phyloP scores from a whole-genome alignment of 2,888 invertebrate species.

The Timandra comae region DNA sequence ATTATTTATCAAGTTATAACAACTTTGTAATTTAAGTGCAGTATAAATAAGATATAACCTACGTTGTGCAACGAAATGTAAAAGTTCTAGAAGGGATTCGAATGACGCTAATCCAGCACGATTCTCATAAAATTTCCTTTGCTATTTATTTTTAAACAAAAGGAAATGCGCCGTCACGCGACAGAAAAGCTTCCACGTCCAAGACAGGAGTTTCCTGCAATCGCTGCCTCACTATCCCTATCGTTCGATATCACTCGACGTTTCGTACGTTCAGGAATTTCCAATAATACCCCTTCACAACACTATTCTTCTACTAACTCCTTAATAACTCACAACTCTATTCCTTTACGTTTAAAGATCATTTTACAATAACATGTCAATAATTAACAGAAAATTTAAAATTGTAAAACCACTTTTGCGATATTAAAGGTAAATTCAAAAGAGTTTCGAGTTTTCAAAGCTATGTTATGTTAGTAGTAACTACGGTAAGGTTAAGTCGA shows the following conservation, averaged over 20 bases:
- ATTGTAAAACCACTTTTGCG: constrained; percentile 34
- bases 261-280: constrained; percentile 66
- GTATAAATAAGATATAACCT: too few species aligned
- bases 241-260: constrained; percentile 57
- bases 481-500: constrained; percentile 38
- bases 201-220: constrained; percentile 48
- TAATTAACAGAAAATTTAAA: constrained; percentile 6
- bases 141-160: constrained; percentile 27
- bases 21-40: too few species aligned
- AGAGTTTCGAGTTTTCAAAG: constrained; percentile 57
- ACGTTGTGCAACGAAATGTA: too few species aligned
- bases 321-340: constrained; percentile 13
- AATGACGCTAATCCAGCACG: constrained; percentile 2
- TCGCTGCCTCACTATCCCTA: constrained; percentile 58
- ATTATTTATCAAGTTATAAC: too few species aligned
- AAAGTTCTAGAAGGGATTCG: neutral
- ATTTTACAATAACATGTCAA: neutral
- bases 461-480: constrained; percentile 40
- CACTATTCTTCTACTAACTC: constrained; percentile 4
- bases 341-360: neutral
- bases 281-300: constrained; percentile 56
- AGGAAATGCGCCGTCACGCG: constrained; percentile 36
- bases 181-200: constrained; percentile 46
- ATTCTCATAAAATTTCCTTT: constrained; percentile 9
- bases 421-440: constrained; percentile 64